Conservation (phyloP, 2,888 invertebrate genomes). For the Temnothorax ravouxi region DNA sequence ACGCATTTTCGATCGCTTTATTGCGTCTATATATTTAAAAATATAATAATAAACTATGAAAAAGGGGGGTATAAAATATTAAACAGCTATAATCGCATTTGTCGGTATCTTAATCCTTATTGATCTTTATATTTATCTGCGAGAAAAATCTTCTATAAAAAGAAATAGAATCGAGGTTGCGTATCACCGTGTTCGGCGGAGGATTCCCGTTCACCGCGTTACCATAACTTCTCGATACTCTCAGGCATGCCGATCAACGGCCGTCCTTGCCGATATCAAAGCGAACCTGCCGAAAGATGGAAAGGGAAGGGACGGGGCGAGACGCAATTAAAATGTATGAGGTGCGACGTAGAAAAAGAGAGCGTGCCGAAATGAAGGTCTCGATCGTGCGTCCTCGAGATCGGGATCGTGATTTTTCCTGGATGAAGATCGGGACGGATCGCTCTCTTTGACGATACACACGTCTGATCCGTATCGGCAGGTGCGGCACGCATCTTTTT, state of each 20-base stretch:
- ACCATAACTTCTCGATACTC: constrained; percentile 42
- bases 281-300: constrained; percentile 26
- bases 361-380: constrained; percentile 65
- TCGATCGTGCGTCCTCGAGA: constrained; percentile 67
- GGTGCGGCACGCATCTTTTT: constrained; percentile 32
- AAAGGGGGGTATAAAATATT: background rate
- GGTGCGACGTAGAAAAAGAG: constrained; percentile 42
- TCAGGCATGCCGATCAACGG: constrained; percentile 15
- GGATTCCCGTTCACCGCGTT: background rate
- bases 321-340: constrained; percentile 61
- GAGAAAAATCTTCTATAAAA: constrained; percentile 14
- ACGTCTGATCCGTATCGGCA: background rate
- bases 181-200: background rate
- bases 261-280: constrained; percentile 50
- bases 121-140: background rate
- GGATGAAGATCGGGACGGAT: constrained; percentile 54
- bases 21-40: background rate
- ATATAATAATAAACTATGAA: background rate
- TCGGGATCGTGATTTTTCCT: constrained; percentile 60
- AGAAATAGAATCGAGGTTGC: background rate
- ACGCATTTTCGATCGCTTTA: background rate
- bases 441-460: constrained; percentile 23
- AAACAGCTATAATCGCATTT: background rate
- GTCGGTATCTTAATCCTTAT: background rate
- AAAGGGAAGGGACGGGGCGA: constrained; percentile 51